Base-by-base conservation (phyloP, 2,888 invertebrate genomes). In the Ceraclea dissimilis region DNA sequence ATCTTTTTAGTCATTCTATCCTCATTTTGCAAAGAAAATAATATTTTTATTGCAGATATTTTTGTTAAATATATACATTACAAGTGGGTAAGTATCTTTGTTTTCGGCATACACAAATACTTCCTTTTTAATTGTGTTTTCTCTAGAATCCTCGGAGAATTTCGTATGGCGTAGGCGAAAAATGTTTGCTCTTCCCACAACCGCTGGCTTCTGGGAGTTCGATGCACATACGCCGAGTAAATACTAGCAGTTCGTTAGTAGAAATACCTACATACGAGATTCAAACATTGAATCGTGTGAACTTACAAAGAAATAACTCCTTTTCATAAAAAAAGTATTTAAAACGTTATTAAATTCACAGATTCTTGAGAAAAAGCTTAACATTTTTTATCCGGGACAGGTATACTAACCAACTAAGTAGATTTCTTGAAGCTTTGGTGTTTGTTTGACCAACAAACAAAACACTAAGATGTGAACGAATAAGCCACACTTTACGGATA, bases 391-490 rank as follows among this genome's bases (percentile, higher is more conserved):
- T 10, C 10, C 26, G 26, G 5, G 26, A 6, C 4, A 6, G 10
- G 10, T 26, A 10, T 26, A 6, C 10, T 26, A 26, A n/a, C n/a
- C 10, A 26, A 26, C 26, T 26, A 26, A 10, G 26, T 26, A 26
- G 26, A 6, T 26, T 26, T 10, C 26, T 26, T 26, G 5, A 6
- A 26, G 26, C 4, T 10, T 26, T 26, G 26, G 4, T 26, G 26
- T 26, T 26, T 26, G 4, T 6, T 26, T 50, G 44, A n/a, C 1
- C 18, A 18, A 31, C 31, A 44, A 46, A 53, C 21, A 53, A 53
- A 53, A 55, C 34, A 26, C 16, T n/a, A 20, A 46, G 46, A 26
- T 50, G 50, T 55, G 46, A 55, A 55, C 33, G 17, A 55, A n/a
- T 26, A 21, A 50, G 21, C 46, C 46, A 44, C 46, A 55, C 46